Evolutionary conservation across 2,113 vertebrate genomes (phyloP).

Genomic region (Arizona elegans): DNA sequence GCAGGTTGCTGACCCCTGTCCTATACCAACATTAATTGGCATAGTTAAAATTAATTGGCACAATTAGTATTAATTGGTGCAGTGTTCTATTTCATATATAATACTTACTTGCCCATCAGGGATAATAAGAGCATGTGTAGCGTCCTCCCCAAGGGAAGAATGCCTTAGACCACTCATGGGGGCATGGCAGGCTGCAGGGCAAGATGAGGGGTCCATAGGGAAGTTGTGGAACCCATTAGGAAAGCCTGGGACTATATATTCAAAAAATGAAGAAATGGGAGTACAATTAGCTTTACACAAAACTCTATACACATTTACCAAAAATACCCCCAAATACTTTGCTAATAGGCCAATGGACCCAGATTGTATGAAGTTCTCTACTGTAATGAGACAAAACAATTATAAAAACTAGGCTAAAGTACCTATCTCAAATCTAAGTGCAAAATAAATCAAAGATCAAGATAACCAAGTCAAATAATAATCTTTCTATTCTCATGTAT

Average conservation of each 20-base stretch:
- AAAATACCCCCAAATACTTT: background rate
- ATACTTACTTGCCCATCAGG: constrained; percentile 88
- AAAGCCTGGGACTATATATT: constrained; percentile 85
- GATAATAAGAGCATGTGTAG: constrained; percentile 85
- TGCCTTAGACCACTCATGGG: constrained; percentile 74
- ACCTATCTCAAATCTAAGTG: background rate
- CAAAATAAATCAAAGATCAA: background rate
- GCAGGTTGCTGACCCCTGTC: no score
- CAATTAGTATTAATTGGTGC: background rate
- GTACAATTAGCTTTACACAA: fast-evolving
- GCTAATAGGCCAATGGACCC: background rate
- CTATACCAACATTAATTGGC: background rate
- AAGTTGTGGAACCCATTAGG: constrained; percentile 93
- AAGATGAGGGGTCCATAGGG: constrained; percentile 78
- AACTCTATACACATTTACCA: background rate
- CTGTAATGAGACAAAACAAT: fast-evolving
- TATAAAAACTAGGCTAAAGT: background rate
- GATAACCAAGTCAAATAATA: background rate
- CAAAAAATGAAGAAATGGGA: constrained; percentile 73
- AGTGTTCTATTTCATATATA: background rate
- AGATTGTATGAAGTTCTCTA: background rate
- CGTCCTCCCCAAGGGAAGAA: constrained; percentile 86
- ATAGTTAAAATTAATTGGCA: background rate
- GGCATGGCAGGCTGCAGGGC: constrained; percentile 58
- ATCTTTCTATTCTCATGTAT: background rate